These are phyloP conservation scores for Sebastiscus albofasciatus DNA, from an alignment of 2,797 vertebrate species.

Conservation along the genomic window DNA sequence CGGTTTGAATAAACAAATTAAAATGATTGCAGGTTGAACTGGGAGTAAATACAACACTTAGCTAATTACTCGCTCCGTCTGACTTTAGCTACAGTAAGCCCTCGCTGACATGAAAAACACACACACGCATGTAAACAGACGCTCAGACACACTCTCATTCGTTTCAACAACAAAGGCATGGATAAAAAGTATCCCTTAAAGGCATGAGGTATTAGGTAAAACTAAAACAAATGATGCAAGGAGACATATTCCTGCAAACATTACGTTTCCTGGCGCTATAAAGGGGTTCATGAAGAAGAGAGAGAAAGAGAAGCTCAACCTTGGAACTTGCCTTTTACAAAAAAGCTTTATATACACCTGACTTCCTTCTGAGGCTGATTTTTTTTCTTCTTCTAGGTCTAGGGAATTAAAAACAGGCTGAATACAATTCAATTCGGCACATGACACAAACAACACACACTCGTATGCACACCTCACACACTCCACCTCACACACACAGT, in stretches of 20 bases:
- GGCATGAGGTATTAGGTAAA: background rate
- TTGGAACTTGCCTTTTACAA: conserved; percentile 16
- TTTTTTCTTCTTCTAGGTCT: conserved; percentile 7
- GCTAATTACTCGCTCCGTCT: conserved; percentile 65
- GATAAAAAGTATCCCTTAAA: conserved; percentile 24
- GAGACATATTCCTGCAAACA: conserved; percentile 4
- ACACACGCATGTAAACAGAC: conserved; percentile 11
- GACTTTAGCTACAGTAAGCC: conserved; percentile 23
- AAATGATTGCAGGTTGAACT: conserved; percentile 72
- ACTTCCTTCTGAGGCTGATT: conserved; percentile 32
- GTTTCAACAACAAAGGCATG: conserved; percentile 10
- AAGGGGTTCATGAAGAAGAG: conserved; percentile 4
- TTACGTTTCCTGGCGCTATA: background rate
- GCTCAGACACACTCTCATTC: background rate
- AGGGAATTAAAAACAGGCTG: conserved; percentile 54
- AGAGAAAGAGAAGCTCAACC: background rate
- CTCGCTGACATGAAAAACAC: conserved; percentile 16
- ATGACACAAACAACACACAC: conserved; percentile 47
- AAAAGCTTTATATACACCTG: conserved; percentile 37
- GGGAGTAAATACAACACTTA: conserved; percentile 72
- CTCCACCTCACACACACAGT: conserved; percentile 44
- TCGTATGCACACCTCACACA: conserved; percentile 14
- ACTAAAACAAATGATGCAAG: conserved; percentile 13
- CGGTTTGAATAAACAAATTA: conserved; percentile 72
- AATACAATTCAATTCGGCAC: conserved; percentile 57